phyloP scores from a whole-genome alignment of 2,888 invertebrate genomes.

The Spodoptera littoralis region DNA sequence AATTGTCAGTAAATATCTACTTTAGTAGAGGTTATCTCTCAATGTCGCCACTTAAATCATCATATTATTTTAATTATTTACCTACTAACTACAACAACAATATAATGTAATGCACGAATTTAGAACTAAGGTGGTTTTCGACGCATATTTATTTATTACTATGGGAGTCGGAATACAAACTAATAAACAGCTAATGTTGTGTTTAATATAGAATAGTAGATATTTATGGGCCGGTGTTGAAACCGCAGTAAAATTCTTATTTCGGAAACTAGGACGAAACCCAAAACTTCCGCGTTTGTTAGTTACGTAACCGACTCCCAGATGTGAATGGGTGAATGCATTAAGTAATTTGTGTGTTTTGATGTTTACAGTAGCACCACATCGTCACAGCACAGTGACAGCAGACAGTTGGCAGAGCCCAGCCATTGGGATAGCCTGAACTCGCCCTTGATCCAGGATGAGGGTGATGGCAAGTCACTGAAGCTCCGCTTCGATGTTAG shows the following conservation, averaged over 20 bases:
- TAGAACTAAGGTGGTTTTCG: conserved; percentile 16
- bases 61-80: conserved; percentile 16
- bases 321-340: conserved; percentile 14
- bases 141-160: neutral
- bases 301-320: conserved; percentile 33
- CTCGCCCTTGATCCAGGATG: conserved; percentile 97
- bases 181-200: conserved; percentile 28
- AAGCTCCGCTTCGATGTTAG: conserved; percentile 99
- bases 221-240: conserved; percentile 15
- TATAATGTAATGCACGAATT: conserved; percentile 30
- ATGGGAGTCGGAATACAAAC: conserved; percentile 23
- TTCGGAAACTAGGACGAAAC: conserved; percentile 20
- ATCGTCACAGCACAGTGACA: conserved; percentile 90
- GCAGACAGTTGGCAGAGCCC: conserved; percentile 89
- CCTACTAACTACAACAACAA: conserved; percentile 33
- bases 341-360: conserved; percentile 45
- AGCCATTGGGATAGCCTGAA: conserved; percentile 95
- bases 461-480: conserved; percentile 97
- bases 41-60: conserved; percentile 49
- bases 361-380: conserved; percentile 89
- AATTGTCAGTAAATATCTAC: conserved; percentile 47
- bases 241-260: conserved; percentile 22
- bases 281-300: conserved; percentile 44
- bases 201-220: conserved; percentile 17
- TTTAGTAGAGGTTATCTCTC: conserved; percentile 53